Conservation (phyloP, 2,888 invertebrate species). For the Anorthoa munda region DNA sequence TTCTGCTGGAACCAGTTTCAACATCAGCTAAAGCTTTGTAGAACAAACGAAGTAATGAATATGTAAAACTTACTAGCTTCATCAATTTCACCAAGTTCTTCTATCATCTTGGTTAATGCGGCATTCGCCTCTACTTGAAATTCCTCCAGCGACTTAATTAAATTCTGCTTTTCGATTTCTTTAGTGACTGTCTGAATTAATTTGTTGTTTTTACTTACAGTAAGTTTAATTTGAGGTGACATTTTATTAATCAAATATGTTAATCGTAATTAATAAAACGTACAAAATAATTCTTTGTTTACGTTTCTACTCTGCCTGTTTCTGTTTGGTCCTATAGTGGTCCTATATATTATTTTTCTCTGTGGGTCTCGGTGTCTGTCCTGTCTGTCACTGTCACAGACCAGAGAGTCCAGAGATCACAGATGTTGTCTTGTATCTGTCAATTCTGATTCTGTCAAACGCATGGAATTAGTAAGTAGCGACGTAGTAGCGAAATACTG, state of each 20-base stretch:
- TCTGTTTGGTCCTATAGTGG: too few relatives aligned
- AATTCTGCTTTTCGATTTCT: constrained; percentile 70
- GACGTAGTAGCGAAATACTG: too few relatives aligned
- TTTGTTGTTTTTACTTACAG: constrained; percentile 75
- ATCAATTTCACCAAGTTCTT: constrained; percentile 70
- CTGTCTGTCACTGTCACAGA: too few relatives aligned
- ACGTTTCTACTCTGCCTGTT: too few relatives aligned
- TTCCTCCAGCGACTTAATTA: constrained; percentile 77
- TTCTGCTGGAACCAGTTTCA: neutral
- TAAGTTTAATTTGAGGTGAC: constrained; percentile 74
- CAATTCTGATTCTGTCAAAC: neutral
- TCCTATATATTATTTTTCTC: too few relatives aligned
- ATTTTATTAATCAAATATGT: constrained; percentile 11
- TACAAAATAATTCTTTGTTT: too few relatives aligned
- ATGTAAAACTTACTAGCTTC: constrained; percentile 37
- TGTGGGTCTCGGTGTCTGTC: too few relatives aligned
- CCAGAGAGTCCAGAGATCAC: too few relatives aligned
- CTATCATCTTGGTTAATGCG: constrained; percentile 78
- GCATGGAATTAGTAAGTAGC: too few relatives aligned
- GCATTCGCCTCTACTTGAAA: constrained; percentile 80
- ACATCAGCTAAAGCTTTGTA: neutral
- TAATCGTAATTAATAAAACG: too few relatives aligned
- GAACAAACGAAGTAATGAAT: neutral
- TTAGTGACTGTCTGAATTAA: constrained; percentile 71
- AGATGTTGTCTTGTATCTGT: neutral